Base-by-base conservation (phyloP, 2,888 invertebrate genomes). In the Nymphalis urticae region DNA sequence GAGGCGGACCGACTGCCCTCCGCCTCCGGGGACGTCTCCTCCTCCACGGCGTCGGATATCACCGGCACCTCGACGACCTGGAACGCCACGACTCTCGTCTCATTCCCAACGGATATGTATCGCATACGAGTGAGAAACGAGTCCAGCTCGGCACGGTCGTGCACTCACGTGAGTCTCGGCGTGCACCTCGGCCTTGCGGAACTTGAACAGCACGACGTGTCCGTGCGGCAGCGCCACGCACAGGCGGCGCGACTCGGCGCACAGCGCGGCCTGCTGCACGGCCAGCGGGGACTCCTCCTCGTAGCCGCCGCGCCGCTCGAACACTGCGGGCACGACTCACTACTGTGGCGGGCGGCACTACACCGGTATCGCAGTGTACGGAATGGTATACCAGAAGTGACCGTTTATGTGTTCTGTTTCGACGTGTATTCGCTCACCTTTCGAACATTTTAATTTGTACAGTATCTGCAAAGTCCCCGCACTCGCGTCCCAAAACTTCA, bases 401-500 rank as follows among this genome's bases (percentile, higher is more conserved):
- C 3, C 27, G 36, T 9, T 9, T 36, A 36, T 36, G 9, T 9
- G 36, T 54, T 17, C 16, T 27, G 13, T 6, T 5, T 16, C 17
- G 13, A 27, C 8, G 7, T 54, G 16, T 21, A 64, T 42, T 42
- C 10, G 42, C 80, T 76, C 68, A 93, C 93, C 94, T 94, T 99
- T 98, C 77, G 97, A 97, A 85, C 98, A 98, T 94, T 99, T 99
- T 83, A 99, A 93, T 94, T 99, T 99, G 94, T 99, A 99, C 84
- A 99, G 94, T 82, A 98, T 96, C 94, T 99, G 98, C 79, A 99
- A 94, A 73, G 97, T 97, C 76, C 98, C 98, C 65, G 98, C 98
- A 82, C 98, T 98, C 60, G 98, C 98, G 89, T 99, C 99, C 99
- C 99, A 99, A 92, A 99, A 99, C 89, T 99, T 99, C 68, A 99